phyloP scores from a whole-genome alignment of 2,797 vertebrate species.

The Myotis pilosus region DNA sequence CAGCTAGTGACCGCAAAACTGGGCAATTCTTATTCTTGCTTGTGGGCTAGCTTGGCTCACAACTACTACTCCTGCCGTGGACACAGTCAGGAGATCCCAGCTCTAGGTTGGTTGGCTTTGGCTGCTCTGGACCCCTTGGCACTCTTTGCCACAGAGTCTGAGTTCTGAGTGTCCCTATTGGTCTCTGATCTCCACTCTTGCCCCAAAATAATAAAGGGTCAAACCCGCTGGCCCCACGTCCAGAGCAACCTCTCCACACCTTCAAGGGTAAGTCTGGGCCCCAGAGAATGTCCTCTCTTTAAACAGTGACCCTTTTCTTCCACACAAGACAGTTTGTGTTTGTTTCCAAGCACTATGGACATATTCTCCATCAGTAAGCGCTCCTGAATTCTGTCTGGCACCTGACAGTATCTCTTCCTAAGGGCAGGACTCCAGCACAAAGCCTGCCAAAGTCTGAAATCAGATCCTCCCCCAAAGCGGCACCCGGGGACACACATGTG shows the following conservation, averaged over 20 bases:
- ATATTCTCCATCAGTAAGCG: not conserved
- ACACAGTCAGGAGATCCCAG: not conserved
- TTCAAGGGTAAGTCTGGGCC: not conserved
- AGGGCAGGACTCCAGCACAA: not conserved
- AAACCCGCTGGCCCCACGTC: not conserved
- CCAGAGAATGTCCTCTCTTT: not conserved
- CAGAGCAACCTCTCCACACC: not conserved
- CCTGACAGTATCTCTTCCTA: not conserved
- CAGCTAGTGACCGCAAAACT: not conserved
- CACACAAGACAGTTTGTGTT: not conserved
- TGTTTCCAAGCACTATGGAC: not conserved
- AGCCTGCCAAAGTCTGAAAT: constrained; percentile 32
- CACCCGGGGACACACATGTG: not conserved
- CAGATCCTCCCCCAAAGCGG: not conserved
- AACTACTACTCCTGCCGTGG: too few relatives aligned
- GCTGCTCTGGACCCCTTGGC: not conserved
- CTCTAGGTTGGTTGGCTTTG: not conserved
- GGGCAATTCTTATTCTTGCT: not conserved
- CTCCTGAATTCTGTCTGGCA: not conserved
- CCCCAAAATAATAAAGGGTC: not conserved
- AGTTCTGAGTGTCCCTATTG: not conserved
- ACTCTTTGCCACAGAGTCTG: not conserved
- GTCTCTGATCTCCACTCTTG: not conserved
- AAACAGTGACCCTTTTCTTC: not conserved
- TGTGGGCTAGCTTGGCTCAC: not conserved